A percentile compares a stretch with the other conserved stretches of the same genome.
phyloP scores from a whole-genome alignment of 2,113 vertebrate genomes.

The Brienomyrus longianalis region DNA sequence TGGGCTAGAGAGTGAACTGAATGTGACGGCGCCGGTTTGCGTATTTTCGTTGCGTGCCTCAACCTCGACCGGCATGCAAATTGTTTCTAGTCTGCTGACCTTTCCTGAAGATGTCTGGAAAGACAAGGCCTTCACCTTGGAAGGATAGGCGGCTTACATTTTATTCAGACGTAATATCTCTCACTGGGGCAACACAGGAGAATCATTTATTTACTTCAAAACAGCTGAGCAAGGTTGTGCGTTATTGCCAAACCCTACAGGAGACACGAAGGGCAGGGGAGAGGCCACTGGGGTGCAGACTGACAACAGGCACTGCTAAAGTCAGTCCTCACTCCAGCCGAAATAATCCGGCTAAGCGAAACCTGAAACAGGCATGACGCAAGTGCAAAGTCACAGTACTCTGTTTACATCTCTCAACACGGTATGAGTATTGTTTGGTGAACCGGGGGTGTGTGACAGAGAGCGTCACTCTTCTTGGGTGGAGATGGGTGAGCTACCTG shows the following conservation, averaged over 20 bases:
- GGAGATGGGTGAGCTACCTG: neutral
- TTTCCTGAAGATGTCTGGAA: neutral
- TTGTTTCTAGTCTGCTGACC: neutral
- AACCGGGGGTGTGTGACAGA: neutral
- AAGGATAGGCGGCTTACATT: neutral
- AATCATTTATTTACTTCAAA: constrained; percentile 16
- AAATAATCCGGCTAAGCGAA: neutral
- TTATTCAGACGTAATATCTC: neutral
- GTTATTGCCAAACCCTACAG: neutral
- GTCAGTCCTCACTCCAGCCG: neutral
- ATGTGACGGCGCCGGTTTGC: neutral
- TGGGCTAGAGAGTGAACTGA: neutral
- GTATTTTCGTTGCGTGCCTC: neutral
- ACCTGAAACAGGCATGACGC: neutral
- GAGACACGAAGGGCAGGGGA: neutral
- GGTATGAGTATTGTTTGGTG: neutral
- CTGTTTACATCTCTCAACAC: neutral
- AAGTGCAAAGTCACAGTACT: neutral
- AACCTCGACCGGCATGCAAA: too few species aligned
- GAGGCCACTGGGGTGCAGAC: neutral
- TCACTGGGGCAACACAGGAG: neutral
- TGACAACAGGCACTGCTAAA: neutral
- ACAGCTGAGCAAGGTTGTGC: neutral
- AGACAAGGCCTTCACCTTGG: neutral
- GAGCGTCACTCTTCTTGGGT: neutral